Evolutionary conservation across 2,888 invertebrate species (phyloP).

Genomic region (Prosapia bicincta): DNA sequence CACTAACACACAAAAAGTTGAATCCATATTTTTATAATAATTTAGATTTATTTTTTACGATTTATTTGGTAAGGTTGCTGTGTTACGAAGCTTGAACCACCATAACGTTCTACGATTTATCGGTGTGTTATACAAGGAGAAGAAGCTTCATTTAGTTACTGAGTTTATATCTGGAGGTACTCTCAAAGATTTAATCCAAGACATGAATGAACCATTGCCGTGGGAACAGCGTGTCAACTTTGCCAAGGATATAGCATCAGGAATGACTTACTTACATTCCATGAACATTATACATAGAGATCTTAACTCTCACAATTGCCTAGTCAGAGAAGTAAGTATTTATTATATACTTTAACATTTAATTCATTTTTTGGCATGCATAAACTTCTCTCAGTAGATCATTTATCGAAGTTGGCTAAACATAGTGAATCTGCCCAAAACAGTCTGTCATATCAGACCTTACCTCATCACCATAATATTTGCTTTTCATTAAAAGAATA

Average conservation of each 20-base stretch:
- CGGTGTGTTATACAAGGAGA: slow-evolving; percentile 90
- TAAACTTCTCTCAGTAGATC: too few species aligned
- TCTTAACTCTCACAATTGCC: slow-evolving; percentile 92
- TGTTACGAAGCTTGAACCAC: slow-evolving; percentile 82
- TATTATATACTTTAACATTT: too few species aligned
- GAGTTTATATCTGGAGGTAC: slow-evolving; percentile 93
- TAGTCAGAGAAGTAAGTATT: slow-evolving; percentile 69
- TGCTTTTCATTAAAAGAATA: too few species aligned
- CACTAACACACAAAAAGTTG: too few species aligned
- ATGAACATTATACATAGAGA: slow-evolving; percentile 94
- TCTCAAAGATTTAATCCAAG: slow-evolving; percentile 78
- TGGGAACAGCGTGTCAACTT: slow-evolving; percentile 82
- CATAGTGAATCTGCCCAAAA: too few species aligned
- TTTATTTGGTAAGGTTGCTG: slow-evolving; percentile 87
- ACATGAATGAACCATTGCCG: slow-evolving; percentile 60
- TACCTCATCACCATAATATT: too few species aligned
- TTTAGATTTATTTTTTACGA: too few species aligned
- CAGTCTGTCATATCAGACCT: too few species aligned
- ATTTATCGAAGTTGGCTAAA: too few species aligned
- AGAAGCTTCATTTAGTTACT: slow-evolving; percentile 85
- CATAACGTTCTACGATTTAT: slow-evolving; percentile 88
- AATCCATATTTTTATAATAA: too few species aligned
- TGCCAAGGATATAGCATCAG: slow-evolving; percentile 88
- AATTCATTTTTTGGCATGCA: too few species aligned
- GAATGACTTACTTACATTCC: slow-evolving; percentile 92